These are phyloP conservation scores for Pseudorasbora parva DNA, from an alignment of 2,113 vertebrate species.

Conservation along the genomic window DNA sequence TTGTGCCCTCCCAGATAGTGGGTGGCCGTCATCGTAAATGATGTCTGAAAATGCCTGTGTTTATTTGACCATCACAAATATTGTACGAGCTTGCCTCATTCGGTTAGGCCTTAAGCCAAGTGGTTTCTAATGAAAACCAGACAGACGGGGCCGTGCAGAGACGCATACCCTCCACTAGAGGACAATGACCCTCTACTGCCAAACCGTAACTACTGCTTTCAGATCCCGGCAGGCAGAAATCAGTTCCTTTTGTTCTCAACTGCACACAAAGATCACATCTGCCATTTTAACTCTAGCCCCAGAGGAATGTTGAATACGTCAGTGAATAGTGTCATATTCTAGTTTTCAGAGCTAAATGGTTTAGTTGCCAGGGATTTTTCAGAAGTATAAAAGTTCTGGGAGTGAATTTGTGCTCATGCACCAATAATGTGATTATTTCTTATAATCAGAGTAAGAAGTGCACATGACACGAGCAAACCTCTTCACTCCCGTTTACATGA, in stretches of 20 bases:
- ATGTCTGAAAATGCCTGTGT: conserved; percentile 56
- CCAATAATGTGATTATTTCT: too few relatives aligned
- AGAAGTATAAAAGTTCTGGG: too few relatives aligned
- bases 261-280: conserved; percentile 33
- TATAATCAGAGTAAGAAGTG: too few relatives aligned
- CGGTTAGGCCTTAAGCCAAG: conserved; percentile 65
- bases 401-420: too few relatives aligned
- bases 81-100: conserved; percentile 67
- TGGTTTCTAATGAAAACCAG: conserved; percentile 80
- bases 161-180: conserved; percentile 76
- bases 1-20: conserved; percentile 36
- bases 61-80: conserved; percentile 69
- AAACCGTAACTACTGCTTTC: conserved; percentile 52
- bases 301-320: conserved; percentile 37
- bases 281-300: conserved; percentile 29
- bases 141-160: conserved; percentile 69
- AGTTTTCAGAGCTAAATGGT: neutral
- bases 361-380: too few relatives aligned
- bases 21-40: conserved; percentile 30
- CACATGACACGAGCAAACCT: too few relatives aligned
- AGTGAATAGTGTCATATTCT: neutral
- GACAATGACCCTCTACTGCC: conserved; percentile 58
- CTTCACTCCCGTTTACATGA: too few relatives aligned
- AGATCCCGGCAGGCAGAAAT: conserved; percentile 42
- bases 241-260: conserved; percentile 36